Conservation (phyloP, 2,113 vertebrate genomes). For the Xiphias gladius region DNA sequence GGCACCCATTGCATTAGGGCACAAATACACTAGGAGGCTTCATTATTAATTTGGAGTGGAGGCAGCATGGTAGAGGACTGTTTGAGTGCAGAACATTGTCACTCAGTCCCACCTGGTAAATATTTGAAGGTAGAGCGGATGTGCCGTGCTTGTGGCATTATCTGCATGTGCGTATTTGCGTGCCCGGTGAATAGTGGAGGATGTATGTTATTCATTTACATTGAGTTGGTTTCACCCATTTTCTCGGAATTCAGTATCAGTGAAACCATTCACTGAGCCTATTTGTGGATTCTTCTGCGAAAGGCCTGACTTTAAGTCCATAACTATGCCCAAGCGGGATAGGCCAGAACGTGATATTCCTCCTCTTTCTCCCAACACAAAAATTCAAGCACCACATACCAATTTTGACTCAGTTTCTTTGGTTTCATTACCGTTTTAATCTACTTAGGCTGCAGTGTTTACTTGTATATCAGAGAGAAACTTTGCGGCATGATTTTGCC, state of each 20-base stretch:
- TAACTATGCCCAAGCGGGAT: not conserved
- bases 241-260: not conserved
- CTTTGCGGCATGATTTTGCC: not conserved
- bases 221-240: not conserved
- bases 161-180: conserved; percentile 29
- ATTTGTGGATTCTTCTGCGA: not conserved
- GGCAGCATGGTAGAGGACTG: conserved; percentile 12
- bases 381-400: not conserved
- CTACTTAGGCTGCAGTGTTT: conserved; percentile 6
- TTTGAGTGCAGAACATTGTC: conserved; percentile 9
- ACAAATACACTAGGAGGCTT: not conserved
- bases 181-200: conserved; percentile 11
- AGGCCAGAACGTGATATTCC: not conserved
- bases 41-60: conserved; percentile 67
- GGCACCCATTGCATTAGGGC: conserved; percentile 41
- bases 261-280: not conserved
- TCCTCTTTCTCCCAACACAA: not conserved
- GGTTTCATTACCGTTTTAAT: not conserved
- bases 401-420: too few relatives aligned
- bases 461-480: not conserved
- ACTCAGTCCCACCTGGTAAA: conserved; percentile 59
- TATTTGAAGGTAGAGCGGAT: conserved; percentile 60
- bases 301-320: too few relatives aligned
- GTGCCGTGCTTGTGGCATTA: not conserved
- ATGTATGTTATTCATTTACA: conserved; percentile 12